Conservation (phyloP, 2,113 vertebrate species). For the Aleadryas rufinucha region DNA sequence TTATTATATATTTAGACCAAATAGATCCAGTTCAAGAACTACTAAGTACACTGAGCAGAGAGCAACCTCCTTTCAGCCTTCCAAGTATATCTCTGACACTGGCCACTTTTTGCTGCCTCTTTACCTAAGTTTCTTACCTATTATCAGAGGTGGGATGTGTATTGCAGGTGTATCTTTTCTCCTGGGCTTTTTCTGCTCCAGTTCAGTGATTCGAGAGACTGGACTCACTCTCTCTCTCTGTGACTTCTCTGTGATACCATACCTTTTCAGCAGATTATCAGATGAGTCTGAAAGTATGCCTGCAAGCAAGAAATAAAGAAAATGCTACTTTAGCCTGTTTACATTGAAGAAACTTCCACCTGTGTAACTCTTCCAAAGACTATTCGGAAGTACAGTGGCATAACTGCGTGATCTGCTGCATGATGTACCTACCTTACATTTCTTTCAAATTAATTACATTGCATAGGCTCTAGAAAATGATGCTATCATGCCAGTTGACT, state of each 20-base stretch:
- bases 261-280: constrained; percentile 67
- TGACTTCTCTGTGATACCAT: constrained; percentile 66
- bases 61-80: not conserved
- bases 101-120: not conserved
- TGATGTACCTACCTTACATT: not conserved
- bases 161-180: constrained; percentile 91
- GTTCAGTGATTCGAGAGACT: constrained; percentile 62
- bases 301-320: not conserved
- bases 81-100: not conserved
- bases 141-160: constrained; percentile 77
- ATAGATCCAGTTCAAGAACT: not conserved
- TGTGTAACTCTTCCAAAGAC: not conserved
- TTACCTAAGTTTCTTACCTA: constrained; percentile 73
- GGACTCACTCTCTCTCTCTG: constrained; percentile 44
- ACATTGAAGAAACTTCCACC: not conserved
- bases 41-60: not conserved
- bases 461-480: not conserved
- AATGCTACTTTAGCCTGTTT: not conserved
- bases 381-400: not conserved
- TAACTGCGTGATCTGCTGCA: not conserved
- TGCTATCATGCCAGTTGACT: not conserved
- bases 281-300: constrained; percentile 66
- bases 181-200: constrained; percentile 83
- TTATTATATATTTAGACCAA: not conserved
- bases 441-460: not conserved